Evolutionary conservation across 1,140 invertebrate genomes (phyloP), one percentile per base, ranked within the genome.

Genomic region (Chrysomallon squamiferum): DNA sequence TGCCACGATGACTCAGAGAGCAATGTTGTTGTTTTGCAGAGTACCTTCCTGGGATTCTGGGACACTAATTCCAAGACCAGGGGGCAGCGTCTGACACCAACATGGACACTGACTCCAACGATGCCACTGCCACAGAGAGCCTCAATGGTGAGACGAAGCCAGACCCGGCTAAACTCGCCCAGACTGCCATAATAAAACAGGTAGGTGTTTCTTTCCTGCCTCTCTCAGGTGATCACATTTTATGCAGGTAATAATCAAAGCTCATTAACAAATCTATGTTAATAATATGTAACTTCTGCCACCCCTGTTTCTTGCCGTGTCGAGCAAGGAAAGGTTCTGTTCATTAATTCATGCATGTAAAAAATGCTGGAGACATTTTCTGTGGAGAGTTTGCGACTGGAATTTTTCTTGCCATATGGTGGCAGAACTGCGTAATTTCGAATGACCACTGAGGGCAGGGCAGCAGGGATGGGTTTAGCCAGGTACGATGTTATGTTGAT

Each of bases 101-200:
- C 49, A 84, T 84, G 82, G 82, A 84, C 68, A 76, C 76, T 30
- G 82, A 84, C 61, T 81, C 79, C 27, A 81, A 77, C 35, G 82
- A 83, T 71, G 77, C 75, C 45, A 78, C 73, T 20, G 74, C 73
- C 6, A 65, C 73, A 0, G 81, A 82, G 59, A 69, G 71, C 41
- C 74, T 83, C 27, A 82, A 83, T 60, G 82, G 82, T 9, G 81
- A 83, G 57, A 79, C 78, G 13, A 84, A 83, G 66, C 77, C 80
- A 13, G 83, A 85, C 61, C 72, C 76, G 2, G 75, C 77, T 9
- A 84, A 85, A 65, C 77, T 85, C 15, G 83, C 82, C 32, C 83
- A 84, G 64, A 73, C 77, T 2, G 83, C 83, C 67, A 85, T 85
- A 64, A 85, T 85, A 50, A 85, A 85, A 71, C 83, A 85, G 78